Percentiles rank a stretch among this genome's conserved stretches.
Evolutionary conservation across 2,113 vertebrate genomes (phyloP).

Genomic region (Engystomops pustulosus): DNA sequence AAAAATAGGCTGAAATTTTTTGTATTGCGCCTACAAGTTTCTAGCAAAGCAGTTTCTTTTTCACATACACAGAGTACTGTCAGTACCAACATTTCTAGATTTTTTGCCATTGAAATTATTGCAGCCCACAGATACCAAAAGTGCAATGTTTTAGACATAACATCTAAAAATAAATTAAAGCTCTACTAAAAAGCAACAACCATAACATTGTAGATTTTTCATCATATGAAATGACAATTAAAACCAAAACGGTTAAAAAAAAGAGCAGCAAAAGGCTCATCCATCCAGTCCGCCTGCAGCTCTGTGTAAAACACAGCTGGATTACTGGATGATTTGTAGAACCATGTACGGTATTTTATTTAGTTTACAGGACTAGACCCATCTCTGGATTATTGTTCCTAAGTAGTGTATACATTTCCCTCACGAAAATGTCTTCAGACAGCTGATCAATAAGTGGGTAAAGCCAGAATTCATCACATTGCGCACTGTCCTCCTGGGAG

Average conservation of each 20-base stretch:
- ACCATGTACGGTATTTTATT: conserved; percentile 37
- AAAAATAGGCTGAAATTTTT: no score
- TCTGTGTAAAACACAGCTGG: background rate
- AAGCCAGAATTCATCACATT: conserved; percentile 55
- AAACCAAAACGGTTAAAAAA: background rate
- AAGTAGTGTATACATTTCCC: conserved; percentile 53
- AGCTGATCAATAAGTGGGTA: conserved; percentile 56
- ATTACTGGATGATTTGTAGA: conserved; percentile 38
- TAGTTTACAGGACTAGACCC: conserved; percentile 32
- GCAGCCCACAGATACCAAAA: no score
- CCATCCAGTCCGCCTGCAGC: background rate
- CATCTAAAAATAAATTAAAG: no score
- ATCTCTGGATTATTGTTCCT: conserved; percentile 49
- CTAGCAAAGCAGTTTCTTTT: no score
- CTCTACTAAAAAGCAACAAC: background rate
- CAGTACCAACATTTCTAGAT: no score
- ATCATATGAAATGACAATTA: background rate
- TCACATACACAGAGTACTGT: no score
- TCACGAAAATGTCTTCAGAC: conserved; percentile 53
- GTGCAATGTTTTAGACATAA: no score
- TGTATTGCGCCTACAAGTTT: no score
- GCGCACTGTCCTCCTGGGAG: conserved; percentile 32
- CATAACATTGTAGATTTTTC: background rate
- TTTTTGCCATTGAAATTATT: no score
- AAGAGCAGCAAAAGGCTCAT: no score